Evolutionary conservation across 2,797 vertebrate species (phyloP).

Genomic region (Hypotaenidia philippensis): DNA sequence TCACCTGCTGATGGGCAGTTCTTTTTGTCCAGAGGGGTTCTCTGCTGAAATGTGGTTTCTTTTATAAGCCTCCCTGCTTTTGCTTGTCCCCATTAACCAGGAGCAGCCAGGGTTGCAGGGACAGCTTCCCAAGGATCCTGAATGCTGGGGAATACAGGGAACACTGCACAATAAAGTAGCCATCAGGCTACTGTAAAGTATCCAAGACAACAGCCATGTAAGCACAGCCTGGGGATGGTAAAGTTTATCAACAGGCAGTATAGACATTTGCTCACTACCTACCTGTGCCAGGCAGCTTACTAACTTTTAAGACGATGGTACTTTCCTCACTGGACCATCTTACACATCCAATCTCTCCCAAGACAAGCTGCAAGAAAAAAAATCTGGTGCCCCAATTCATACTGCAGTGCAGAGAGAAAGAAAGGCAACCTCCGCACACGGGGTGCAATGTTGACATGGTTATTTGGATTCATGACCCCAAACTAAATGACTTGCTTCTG

Average conservation of each 20-base stretch:
- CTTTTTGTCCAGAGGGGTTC: neutral
- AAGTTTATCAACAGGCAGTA: neutral
- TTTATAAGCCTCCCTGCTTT: neutral
- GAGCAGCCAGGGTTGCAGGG: neutral
- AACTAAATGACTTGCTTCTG: neutral
- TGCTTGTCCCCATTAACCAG: neutral
- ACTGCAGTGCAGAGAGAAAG: neutral
- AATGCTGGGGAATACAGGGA: neutral
- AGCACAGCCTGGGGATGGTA: neutral
- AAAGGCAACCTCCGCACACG: neutral
- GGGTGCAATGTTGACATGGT: fast-evolving
- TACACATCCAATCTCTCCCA: neutral
- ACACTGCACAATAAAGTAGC: neutral
- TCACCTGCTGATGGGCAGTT: neutral
- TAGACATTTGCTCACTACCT: neutral
- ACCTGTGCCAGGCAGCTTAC: neutral
- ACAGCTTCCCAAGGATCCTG: neutral
- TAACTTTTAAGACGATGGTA: neutral
- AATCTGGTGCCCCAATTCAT: neutral
- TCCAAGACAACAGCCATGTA: neutral
- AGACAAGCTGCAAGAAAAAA: neutral
- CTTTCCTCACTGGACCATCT: neutral
- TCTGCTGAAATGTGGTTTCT: neutral
- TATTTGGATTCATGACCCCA: neutral
- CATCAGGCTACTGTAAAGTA: neutral